A percentile compares a stretch with the other conserved stretches of the same genome.
These are phyloP conservation scores for Bos taurus DNA, from an alignment of 2,113 vertebrate genomes.

Conservation along the genomic window ARS-UCD2.0 NC_037349.1:16001001-16001500, in stretches of 20 bases:
- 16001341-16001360: neutral
- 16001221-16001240: neutral
- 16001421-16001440: neutral
- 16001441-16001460: neutral
- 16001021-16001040: neutral
- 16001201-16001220: neutral
- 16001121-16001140: neutral
- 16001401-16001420: neutral
- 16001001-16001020: neutral
- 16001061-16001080: neutral
- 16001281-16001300: neutral
- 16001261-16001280: neutral
- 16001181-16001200: neutral
- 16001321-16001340: neutral
- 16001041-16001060: neutral
- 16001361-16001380: neutral
- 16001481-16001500: neutral
- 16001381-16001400: neutral
- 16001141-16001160: neutral
- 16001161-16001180: neutral
- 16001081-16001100: neutral
- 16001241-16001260: neutral
- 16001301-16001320: too few species aligned
- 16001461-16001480: neutral
- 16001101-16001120: neutral